Evolutionary conservation across 2,113 vertebrate genomes (phyloP), one percentile per base, ranked within the genome.

Genomic region (Fulmarus glacialis): DNA sequence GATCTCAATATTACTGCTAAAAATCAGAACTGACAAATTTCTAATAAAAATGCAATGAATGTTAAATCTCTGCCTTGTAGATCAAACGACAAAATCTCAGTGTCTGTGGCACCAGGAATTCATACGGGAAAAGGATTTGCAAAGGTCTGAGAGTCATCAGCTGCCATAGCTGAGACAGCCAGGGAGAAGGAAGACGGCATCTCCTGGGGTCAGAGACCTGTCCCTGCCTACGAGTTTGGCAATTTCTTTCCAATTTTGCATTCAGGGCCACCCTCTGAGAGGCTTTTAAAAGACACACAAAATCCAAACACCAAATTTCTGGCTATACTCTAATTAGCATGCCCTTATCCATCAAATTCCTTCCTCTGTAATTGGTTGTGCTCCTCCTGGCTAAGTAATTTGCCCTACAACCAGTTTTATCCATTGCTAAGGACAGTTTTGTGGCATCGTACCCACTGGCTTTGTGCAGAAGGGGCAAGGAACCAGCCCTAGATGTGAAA

Each of bases 1-100:
- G 29, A 66, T 45, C 72, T 91, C 72, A 81, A 16, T 55, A 55
- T 67, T 78, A 29, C 80, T 72, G 40, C 52, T 72, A 55, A 89
- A 94, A 87, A 60, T 60, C 48, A 34, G 34, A 93, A 89, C 55
- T 43, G 70, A 79, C 56, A 87, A 56, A 59, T 59, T 75, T 50
- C 56, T 89, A 84, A 72, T 71, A 93, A 91, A 96, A 93, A 91
- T 85, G 34, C 77, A 72, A 29, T 11, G 34, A n/a, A 43, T 79
- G 13, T 42, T 94, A 74, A 87, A 89, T 87, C 43, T 55, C 68
- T 67, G 64, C 42, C 87, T 77, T 78, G 64, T 12, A 91, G 52
- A 82, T 75, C 30, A 94, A 89, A 56, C 64, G 62, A 55, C 36
- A 91, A 70, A 90, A 83, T 83, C 27, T 22, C 27, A 38, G 48